These are phyloP conservation scores for Stegostoma tigrinum DNA, from an alignment of 2,113 vertebrate species.

Conservation along the genomic window DNA sequence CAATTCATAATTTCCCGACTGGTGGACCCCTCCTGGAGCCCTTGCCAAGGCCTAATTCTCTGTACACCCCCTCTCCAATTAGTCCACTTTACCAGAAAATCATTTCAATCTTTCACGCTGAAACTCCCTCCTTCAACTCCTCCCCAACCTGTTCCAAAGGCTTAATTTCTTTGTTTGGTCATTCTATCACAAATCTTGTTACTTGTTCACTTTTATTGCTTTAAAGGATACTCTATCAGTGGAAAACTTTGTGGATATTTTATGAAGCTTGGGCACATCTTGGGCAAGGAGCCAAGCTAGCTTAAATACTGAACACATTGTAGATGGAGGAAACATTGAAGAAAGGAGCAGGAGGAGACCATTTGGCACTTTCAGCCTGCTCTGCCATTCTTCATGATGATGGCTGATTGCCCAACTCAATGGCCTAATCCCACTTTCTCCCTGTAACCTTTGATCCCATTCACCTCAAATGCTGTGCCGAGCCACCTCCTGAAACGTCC, in stretches of 20 bases:
- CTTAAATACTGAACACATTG: neutral
- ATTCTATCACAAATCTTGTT: neutral
- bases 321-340: neutral
- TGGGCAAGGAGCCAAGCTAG: neutral
- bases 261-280: neutral
- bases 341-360: no score
- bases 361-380: no score
- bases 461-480: no score
- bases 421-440: no score
- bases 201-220: neutral
- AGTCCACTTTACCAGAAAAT: no score
- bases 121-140: neutral
- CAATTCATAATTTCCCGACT: no score
- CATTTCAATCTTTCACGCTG: neutral
- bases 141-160: neutral
- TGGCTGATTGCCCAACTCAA: no score
- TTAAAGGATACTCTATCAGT: neutral
- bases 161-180: neutral
- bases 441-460: no score
- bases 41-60: neutral
- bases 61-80: neutral
- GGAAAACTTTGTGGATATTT: neutral
- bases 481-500: no score
- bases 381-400: no score
- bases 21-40: no score